Evolutionary conservation across 2,888 invertebrate genomes (phyloP).

Genomic region (Lycocerus yunnanus): DNA sequence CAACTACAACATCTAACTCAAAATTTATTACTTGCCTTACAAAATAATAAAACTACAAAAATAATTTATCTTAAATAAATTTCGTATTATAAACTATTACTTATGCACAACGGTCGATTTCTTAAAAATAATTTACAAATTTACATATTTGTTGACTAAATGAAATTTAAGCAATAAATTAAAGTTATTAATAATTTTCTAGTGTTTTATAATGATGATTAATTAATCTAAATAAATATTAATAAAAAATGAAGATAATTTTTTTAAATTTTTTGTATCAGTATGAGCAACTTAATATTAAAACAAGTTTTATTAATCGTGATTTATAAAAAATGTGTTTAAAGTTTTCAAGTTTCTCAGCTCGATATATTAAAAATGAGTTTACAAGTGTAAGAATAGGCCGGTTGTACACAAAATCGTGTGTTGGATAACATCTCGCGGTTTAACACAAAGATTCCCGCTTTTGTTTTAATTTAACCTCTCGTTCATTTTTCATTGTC

Average conservation of each 20-base stretch:
- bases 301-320: constrained; percentile 19
- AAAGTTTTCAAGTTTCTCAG: constrained; percentile 13
- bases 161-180: neutral
- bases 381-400: constrained; percentile 19
- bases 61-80: neutral
- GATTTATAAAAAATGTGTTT: constrained; percentile 6
- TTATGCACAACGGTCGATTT: neutral
- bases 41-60: neutral
- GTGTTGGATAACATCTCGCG: constrained; percentile 44
- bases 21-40: neutral
- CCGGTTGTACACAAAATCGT: constrained; percentile 41
- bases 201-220: neutral
- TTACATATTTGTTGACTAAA: neutral
- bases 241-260: neutral
- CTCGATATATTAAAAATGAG: constrained; percentile 10
- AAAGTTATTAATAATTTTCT: neutral
- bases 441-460: constrained; percentile 31
- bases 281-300: neutral
- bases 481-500: constrained; percentile 4
- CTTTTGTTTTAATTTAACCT: constrained; percentile 25
- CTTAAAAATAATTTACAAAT: neutral
- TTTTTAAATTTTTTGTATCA: neutral
- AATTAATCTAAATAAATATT: neutral
- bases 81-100: neutral
- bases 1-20: neutral